Base-by-base conservation (phyloP, 2,888 invertebrate genomes). In the Incurvaria masculella region DNA sequence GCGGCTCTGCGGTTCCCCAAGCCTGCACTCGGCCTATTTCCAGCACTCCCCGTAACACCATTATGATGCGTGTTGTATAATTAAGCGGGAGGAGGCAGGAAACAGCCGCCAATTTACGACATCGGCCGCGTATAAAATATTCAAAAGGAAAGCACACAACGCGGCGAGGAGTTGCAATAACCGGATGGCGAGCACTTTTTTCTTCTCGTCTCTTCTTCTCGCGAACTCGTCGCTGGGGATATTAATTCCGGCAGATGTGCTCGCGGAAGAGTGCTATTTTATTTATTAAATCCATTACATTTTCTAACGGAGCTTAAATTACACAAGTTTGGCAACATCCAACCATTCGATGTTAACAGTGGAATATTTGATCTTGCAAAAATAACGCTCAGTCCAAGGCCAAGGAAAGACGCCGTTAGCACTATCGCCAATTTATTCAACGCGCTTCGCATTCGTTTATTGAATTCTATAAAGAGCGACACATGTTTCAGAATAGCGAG, bases 61-160 rank as follows among this genome's bases (percentile, higher is more conserved):
- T 33, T 33, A 33, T 33, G 8, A 33, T 33, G 33, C 33, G 33
- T 8, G 11, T 33, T 33, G 33, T 33, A 33, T 33, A 33, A 33
- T 33, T 33, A 33, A 33, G 33, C 33, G 23, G 23, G 23, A 23
- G 23, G 23, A 4, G 33, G 42, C 42, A 42, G 42, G 42, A 42
- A 42, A 42, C 21, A 16, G 42, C 6, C 21, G 16, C 42, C 8
- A 18, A 42, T 42, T 42, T 42, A 42, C 42, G 42, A 42, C 42
- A 21, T 42, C 16, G 21, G 16, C 16, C 42, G 2, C 21, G 21
- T 42, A 21, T 42, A 42, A 42, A 42, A 42, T 21, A n/a, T 42
- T 42, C 21, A 33, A 33, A 33, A 33, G 33, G 33, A 33, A 33
- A 14, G 11, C 14, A n/a, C 14, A 33, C 11, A n/a, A n/a, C n/a